Evolutionary conservation across 2,888 invertebrate genomes (phyloP).

Genomic region (Ectobius pallidus): DNA sequence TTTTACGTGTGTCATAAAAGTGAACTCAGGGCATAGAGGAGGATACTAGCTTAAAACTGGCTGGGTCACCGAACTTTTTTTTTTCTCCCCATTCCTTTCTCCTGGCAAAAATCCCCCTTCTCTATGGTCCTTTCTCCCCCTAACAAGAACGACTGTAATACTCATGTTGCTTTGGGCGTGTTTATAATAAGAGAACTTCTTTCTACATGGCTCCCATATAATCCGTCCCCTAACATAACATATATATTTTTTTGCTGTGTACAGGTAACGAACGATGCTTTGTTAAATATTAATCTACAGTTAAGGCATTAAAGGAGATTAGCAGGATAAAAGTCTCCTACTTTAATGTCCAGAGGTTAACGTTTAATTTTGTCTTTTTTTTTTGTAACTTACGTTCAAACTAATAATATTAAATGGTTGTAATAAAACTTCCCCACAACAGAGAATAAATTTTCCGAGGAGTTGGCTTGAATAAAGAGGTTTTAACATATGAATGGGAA

Average conservation of each 20-base stretch:
- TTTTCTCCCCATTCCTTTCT: neutral
- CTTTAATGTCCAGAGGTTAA: too few relatives aligned
- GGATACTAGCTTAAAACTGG: slow-evolving; percentile 7
- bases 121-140: neutral
- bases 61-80: slow-evolving; percentile 20
- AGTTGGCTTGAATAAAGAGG: neutral
- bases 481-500: too few relatives aligned
- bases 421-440: too few relatives aligned
- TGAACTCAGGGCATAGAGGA: slow-evolving; percentile 5
- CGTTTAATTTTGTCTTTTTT: too few relatives aligned
- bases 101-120: too few relatives aligned
- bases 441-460: too few relatives aligned
- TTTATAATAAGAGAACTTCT: neutral
- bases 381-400: too few relatives aligned
- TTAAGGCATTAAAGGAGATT: neutral
- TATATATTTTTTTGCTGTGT: neutral
- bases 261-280: neutral
- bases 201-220: neutral
- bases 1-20: slow-evolving; percentile 32
- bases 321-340: too few relatives aligned
- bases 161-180: neutral
- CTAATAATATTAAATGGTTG: too few relatives aligned
- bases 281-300: slow-evolving; percentile 13
- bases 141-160: slow-evolving; percentile 11
- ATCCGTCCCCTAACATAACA: neutral